These are phyloP conservation scores for Sarcophaga bullata DNA, from an alignment of 1,140 invertebrate species.

Conservation along the genomic window DNA sequence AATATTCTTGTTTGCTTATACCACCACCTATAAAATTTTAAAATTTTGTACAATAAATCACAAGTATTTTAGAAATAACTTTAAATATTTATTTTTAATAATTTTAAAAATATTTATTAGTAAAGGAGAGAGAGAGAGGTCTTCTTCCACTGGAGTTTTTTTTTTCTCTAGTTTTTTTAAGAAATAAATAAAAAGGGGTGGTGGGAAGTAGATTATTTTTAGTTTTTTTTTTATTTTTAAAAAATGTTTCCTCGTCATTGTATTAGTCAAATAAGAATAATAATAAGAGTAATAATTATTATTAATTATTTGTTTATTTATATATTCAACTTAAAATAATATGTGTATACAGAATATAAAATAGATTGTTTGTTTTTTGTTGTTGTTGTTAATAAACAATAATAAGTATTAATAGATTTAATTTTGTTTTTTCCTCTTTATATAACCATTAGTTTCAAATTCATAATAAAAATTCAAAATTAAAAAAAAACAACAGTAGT, in stretches of 20 bases:
- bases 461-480: not conserved
- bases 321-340: not conserved
- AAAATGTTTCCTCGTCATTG: not conserved
- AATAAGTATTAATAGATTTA: not conserved
- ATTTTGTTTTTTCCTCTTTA: not conserved
- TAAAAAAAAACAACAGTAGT: not conserved
- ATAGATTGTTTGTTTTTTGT: not conserved
- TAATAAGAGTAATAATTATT: too few species aligned
- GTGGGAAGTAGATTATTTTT: not conserved
- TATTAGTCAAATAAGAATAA: not conserved
- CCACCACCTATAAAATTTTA: too few species aligned
- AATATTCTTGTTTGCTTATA: too few species aligned
- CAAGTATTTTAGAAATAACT: too few species aligned
- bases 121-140: too few species aligned
- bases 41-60: too few species aligned
- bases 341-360: not conserved
- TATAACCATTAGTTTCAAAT: not conserved
- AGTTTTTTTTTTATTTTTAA: not conserved
- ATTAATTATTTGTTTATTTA: too few species aligned
- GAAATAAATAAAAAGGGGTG: too few species aligned
- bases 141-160: too few species aligned
- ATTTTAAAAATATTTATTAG: too few species aligned
- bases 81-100: too few species aligned
- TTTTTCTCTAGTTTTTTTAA: too few species aligned
- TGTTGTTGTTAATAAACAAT: conserved; percentile 26